Evolutionary conservation across 2,797 vertebrate genomes (phyloP), one percentile per base, ranked within the genome.

Genomic region (Cyprinodon diabolis): DNA sequence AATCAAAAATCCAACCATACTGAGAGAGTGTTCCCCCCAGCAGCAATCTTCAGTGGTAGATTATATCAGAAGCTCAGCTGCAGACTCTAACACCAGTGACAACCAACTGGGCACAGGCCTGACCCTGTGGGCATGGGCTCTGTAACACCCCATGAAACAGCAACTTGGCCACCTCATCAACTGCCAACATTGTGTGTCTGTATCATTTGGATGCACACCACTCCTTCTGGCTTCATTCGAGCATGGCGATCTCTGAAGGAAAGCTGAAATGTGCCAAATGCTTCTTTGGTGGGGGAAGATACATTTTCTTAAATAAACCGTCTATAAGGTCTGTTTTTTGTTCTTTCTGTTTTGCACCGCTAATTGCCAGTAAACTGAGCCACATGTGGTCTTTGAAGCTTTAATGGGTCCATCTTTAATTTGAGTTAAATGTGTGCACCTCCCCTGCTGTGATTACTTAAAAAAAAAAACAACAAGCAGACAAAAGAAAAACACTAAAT

Each of bases 141-240:
- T 69, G 58, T 48, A 63, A 70, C 11, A 65, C 66, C 55, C 15
- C 52, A 47, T 35, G 68, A 79, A 72, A 78, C 74, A 73, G 76
- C 68, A 25, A 74, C 75, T 80, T 80, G 57, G 63, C 71, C 75
- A n/a, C 70, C 65, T 81, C 63, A 74, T 84, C 80, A 67, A 48
- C 35, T 54, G 40, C 73, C 69, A 62, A 81, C 79, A 77, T 82
- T 76, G 55, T 58, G 79, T 69, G 75, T 71, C 71, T 73, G 60
- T 70, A 83, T 86, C 79, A 67, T 75, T 35, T 51, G 65, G 60
- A 76, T 1, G 70, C 83, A 86, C 75, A 67, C 63, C 12, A 3
- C 52, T 83, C 76, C 75, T 82, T 54, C 82, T 72, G 68, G 76
- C 83, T 75, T 76, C 79, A 82, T 60, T 49, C 72, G 54, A 60